These are phyloP conservation scores for Triplophysa siluroides DNA, from an alignment of 2,113 vertebrate genomes.

Conservation along the genomic window DNA sequence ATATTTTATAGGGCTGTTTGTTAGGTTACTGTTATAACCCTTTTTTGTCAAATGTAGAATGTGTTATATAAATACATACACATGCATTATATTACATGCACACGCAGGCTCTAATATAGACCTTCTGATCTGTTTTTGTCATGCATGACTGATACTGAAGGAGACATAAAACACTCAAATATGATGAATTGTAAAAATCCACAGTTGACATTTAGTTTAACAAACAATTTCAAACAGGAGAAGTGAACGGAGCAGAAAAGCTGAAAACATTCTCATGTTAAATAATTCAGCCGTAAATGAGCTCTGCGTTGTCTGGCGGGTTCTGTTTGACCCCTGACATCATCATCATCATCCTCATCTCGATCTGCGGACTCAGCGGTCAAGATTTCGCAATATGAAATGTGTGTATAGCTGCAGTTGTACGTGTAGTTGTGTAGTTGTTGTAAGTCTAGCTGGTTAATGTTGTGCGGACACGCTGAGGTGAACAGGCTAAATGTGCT, in stretches of 20 bases:
- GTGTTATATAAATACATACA: background rate
- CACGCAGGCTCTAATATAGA: background rate
- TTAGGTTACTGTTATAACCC: too few species aligned
- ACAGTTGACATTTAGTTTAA: background rate
- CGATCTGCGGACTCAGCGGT: too few species aligned
- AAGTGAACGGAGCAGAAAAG: too few species aligned
- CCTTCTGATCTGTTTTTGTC: too few species aligned
- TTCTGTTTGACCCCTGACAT: background rate
- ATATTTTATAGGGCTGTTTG: too few species aligned
- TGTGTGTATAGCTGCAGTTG: background rate
- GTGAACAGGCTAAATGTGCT: slow-evolving; percentile 49
- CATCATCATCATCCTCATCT: background rate
- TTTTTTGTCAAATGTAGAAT: too few species aligned
- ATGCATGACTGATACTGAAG: background rate
- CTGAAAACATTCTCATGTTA: background rate
- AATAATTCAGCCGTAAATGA: background rate
- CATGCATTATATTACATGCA: background rate
- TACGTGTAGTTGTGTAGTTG: background rate
- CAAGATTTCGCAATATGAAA: too few species aligned
- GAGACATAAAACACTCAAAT: background rate
- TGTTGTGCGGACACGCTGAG: slow-evolving; percentile 41
- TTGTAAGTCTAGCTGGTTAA: slow-evolving; percentile 36
- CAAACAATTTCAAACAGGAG: too few species aligned
- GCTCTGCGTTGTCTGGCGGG: background rate
- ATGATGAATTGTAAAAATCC: background rate